phyloP scores from a whole-genome alignment of 2,888 invertebrate species.

The Temnothorax unifasciatus region DNA sequence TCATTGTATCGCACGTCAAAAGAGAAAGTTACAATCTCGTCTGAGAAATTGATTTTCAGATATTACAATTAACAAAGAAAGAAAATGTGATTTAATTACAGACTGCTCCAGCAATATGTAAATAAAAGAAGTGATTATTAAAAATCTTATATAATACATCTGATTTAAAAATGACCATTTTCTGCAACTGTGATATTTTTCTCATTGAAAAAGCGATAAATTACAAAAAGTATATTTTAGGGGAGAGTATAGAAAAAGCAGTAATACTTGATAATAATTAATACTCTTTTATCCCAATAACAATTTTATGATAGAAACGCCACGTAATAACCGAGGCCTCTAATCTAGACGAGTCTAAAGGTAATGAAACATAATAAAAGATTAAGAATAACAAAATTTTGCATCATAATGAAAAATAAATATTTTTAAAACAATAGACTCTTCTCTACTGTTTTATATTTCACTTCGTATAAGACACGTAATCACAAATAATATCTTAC shows the following conservation, averaged over 20 bases:
- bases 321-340: neutral
- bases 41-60: neutral
- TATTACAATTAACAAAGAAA: constrained; percentile 15
- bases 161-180: neutral
- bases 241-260: neutral
- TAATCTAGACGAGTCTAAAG: neutral
- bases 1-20: constrained; percentile 55
- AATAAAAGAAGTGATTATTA: neutral
- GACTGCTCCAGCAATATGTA: neutral
- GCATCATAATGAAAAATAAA: neutral
- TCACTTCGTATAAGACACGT: neutral
- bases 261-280: neutral
- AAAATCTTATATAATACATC: neutral
- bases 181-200: neutral
- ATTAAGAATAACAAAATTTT: neutral
- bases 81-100: neutral
- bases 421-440: neutral
- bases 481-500: neutral
- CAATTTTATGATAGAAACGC: neutral
- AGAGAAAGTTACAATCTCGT: neutral
- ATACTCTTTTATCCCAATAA: neutral
- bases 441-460: neutral
- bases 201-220: neutral
- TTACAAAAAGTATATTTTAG: neutral
- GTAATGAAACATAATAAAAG: neutral